Evolutionary conservation across 1,140 invertebrate genomes (phyloP), one percentile per base, ranked within the genome.

Genomic region (Antheraea mylitta): DNA sequence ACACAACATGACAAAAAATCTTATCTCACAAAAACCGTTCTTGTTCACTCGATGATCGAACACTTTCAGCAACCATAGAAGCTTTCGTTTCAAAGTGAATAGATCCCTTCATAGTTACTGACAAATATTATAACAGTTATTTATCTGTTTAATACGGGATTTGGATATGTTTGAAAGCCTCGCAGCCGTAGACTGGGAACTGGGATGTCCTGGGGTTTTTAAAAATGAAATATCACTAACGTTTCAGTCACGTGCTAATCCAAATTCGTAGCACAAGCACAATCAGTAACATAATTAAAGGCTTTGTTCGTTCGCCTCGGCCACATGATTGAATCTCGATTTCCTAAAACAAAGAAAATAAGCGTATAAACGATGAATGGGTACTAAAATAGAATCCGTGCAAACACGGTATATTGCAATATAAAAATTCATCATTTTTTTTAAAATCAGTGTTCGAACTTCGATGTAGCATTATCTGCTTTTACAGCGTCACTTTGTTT

Each of bases 261-360:
- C 71, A 71, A 30, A 83, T 64, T 64, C 67, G 67, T 53, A 82
- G 71, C 63, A 73, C 60, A 30, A 83, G 66, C 30, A 75, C 65
- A 19, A 74, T 72, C 59, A 79, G 13, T 61, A 82, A 59, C 38
- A 74, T 76, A 19, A 76, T 58, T 0, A 77, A 3, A 4, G 83
- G 79, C 13, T 69, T 60, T 18, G 74, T 58, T 8, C 81, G 79
- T 8, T 68, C 78, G 7, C 82, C 87, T 63, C 87, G 83, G 0
- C 87, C 86, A 66, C 89, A 91, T 7, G 89, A 91, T 58, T 79
- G 83, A 62, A 91, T 91, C 70, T 91, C 89, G 70, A 91, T 91
- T 80, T 91, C 89, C 89, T 91, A 72, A 0, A 73, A 76, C 64
- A 45, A 16, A 13, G 16, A 53, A 53, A 13, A 53, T 13, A 11